Evolutionary conservation across 64 coral and sea anemone genomes (phyloP).

Genomic region (Pocillopora verrucosa): DNA sequence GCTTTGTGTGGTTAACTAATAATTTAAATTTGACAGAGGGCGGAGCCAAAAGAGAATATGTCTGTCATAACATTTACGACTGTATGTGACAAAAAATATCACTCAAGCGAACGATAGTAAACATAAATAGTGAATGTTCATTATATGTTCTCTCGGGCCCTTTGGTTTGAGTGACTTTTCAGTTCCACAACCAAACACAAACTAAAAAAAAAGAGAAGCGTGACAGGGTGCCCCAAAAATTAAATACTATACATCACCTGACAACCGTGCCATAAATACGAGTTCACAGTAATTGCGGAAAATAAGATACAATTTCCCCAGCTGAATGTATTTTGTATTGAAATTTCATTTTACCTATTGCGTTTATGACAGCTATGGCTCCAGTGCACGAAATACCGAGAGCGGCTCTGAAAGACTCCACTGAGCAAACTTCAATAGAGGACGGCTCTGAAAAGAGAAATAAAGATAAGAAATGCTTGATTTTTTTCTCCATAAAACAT

Average conservation of each 20-base stretch:
- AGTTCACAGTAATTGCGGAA: not conserved
- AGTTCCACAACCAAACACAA: not conserved
- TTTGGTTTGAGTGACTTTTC: no score
- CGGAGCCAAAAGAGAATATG: no score
- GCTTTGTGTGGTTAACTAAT: not conserved
- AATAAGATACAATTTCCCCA: not conserved
- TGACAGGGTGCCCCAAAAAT: not conserved
- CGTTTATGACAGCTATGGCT: constrained; percentile 74
- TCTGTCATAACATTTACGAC: no score
- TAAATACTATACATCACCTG: not conserved
- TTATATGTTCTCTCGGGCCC: no score
- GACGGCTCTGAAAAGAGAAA: constrained; percentile 5
- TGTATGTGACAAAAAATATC: no score
- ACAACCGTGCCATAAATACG: not conserved
- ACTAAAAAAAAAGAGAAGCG: not conserved
- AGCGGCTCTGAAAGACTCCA: constrained; percentile 76
- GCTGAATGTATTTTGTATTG: not conserved
- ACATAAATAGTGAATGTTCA: no score
- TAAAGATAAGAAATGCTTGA: not conserved
- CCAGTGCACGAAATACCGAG: constrained; percentile 70
- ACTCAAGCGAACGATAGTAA: no score
- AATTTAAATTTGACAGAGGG: no score
- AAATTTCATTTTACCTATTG: constrained; percentile 51
- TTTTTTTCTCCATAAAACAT: not conserved
- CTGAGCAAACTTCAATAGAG: constrained; percentile 42